phyloP scores from a whole-genome alignment of 2,797 vertebrate genomes.

The Dipus sagitta region DNA sequence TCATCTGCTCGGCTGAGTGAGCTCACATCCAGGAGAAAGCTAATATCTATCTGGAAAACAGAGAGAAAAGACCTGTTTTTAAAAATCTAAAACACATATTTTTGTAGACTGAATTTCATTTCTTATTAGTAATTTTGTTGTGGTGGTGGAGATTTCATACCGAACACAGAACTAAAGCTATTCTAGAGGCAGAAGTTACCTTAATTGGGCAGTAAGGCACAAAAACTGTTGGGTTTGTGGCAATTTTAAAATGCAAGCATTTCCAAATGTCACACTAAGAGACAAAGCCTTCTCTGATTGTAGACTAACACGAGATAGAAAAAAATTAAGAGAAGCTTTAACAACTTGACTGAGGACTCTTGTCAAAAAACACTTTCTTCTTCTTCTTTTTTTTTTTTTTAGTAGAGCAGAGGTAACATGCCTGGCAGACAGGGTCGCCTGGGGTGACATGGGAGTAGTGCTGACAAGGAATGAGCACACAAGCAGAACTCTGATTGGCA shows the following conservation, averaged over 20 bases:
- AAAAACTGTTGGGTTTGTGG: background rate
- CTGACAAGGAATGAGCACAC: conserved; percentile 37
- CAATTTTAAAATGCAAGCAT: background rate
- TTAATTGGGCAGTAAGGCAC: background rate
- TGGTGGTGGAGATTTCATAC: background rate
- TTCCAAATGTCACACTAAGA: conserved; percentile 38
- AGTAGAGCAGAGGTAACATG: conserved; percentile 76
- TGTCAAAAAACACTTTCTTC: conserved; percentile 78
- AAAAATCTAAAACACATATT: background rate
- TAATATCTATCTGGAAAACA: conserved; percentile 91
- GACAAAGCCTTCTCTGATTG: conserved; percentile 56
- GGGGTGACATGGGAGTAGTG: conserved; percentile 38
- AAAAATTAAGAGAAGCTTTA: conserved; percentile 64
- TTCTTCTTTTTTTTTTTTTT: too few species aligned
- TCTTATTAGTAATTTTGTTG: background rate
- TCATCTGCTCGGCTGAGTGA: conserved; percentile 92
- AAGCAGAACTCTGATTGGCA: conserved; percentile 57
- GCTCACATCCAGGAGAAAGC: conserved; percentile 94
- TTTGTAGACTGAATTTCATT: background rate
- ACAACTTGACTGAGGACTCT: conserved; percentile 66
- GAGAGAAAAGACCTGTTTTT: background rate
- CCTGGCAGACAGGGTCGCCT: conserved; percentile 79
- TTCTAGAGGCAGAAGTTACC: background rate
- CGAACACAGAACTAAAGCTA: background rate
- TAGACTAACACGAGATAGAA: conserved; percentile 51